Evolutionary conservation across 2,113 vertebrate species (phyloP).

Genomic region (Excalfactoria chinensis): DNA sequence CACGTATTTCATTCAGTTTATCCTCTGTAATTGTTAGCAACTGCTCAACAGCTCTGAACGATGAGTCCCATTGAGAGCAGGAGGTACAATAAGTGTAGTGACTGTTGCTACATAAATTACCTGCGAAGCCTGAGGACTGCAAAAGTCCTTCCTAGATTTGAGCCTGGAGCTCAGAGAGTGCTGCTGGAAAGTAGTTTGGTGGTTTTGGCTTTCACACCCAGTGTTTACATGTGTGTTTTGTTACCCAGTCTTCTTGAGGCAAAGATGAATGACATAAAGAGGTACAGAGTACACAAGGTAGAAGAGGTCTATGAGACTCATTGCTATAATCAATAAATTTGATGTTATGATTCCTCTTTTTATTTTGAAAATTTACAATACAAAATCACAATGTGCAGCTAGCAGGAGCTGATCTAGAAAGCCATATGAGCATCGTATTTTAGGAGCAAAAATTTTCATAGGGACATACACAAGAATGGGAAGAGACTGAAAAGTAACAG

Average conservation of each 20-base stretch:
- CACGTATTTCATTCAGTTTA: conserved; percentile 73
- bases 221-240: neutral
- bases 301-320: neutral
- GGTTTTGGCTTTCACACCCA: neutral
- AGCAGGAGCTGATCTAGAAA: neutral
- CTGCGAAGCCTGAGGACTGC: conserved; percentile 32
- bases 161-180: neutral
- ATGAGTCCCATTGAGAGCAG: conserved; percentile 67
- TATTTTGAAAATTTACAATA: neutral
- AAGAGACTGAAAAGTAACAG: neutral
- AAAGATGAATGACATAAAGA: neutral
- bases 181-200: neutral
- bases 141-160: conserved; percentile 32
- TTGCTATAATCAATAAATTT: neutral
- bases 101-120: conserved; percentile 68
- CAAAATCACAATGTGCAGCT: neutral
- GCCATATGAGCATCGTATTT: neutral
- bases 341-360: neutral
- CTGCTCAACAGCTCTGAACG: conserved; percentile 69
- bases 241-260: neutral
- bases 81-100: conserved; percentile 37
- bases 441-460: neutral
- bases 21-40: conserved; percentile 75
- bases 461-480: neutral
- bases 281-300: rapidly evolving